Percentiles rank a stretch among this genome's conserved stretches.
phyloP scores from a whole-genome alignment of 2,113 vertebrate genomes.

The Notothenia rossii region DNA sequence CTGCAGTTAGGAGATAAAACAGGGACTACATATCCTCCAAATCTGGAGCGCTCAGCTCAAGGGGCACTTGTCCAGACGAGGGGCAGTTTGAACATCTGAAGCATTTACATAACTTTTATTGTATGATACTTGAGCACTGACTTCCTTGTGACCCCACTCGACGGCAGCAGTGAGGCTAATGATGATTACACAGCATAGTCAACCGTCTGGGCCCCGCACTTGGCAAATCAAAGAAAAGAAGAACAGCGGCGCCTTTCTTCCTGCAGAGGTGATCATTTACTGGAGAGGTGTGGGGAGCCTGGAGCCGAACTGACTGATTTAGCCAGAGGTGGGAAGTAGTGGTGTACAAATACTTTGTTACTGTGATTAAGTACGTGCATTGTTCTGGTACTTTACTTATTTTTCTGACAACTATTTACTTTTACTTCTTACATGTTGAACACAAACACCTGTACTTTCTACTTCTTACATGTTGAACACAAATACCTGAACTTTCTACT shows the following conservation, averaged over 20 bases:
- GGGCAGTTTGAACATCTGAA: constrained; percentile 15
- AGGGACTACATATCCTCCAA: neutral
- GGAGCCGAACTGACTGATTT: neutral
- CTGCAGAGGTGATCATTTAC: constrained; percentile 62
- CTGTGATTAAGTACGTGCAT: no score
- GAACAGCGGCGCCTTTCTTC: constrained; percentile 22
- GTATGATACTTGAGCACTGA: constrained; percentile 50
- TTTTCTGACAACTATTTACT: no score
- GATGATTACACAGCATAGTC: constrained; percentile 70
- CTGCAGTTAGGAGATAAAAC: neutral
- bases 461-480: no score
- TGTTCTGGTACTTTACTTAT: no score
- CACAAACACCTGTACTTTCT: no score
- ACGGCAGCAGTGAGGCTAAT: constrained; percentile 59
- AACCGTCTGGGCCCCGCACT: constrained; percentile 51
- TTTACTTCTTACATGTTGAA: no score
- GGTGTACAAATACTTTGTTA: no score
- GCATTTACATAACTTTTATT: constrained; percentile 50
- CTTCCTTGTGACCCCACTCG: constrained; percentile 48
- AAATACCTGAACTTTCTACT: no score
- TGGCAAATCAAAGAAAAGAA: constrained; percentile 41
- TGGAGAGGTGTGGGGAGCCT: constrained; percentile 50
- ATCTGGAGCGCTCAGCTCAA: constrained; percentile 14
- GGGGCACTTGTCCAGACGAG: constrained; percentile 11
- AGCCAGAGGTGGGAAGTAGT: no score